phyloP scores from a whole-genome alignment of 2,113 vertebrate species.

The Spea multiplicata region DNA sequence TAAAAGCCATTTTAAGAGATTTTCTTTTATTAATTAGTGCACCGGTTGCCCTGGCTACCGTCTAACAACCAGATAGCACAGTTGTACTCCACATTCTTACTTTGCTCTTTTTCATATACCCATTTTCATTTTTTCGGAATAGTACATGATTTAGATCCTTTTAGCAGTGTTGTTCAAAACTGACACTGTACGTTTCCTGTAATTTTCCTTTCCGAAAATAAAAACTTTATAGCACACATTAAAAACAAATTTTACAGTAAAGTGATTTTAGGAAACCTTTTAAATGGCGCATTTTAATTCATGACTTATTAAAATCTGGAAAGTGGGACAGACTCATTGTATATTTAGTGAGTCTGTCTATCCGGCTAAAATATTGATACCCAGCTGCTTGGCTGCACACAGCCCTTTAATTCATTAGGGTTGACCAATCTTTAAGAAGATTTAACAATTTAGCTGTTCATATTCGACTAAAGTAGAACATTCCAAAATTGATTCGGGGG shows the following conservation, averaged over 20 bases:
- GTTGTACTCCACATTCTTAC: too few relatives aligned
- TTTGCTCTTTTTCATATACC: too few relatives aligned
- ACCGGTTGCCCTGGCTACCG: too few relatives aligned
- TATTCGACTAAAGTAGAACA: too few relatives aligned
- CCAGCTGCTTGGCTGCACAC: conserved; percentile 5
- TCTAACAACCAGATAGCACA: too few relatives aligned
- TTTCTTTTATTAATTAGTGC: too few relatives aligned
- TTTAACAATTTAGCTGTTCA: too few relatives aligned
- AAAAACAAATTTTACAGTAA: background rate
- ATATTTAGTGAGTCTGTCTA: conserved; percentile 23
- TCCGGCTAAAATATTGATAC: conserved; percentile 41
- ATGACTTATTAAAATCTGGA: conserved; percentile 36
- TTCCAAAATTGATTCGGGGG: too few relatives aligned
- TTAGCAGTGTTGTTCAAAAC: background rate
- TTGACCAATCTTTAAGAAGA: background rate
- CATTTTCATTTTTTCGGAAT: too few relatives aligned
- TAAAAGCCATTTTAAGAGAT: too few relatives aligned
- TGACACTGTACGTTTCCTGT: background rate
- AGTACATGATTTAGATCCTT: background rate
- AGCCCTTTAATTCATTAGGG: conserved; percentile 8
- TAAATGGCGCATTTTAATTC: conserved; percentile 23
- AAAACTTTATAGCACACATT: background rate
- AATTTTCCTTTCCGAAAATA: conserved; percentile 6
- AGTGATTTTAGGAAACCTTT: conserved; percentile 4
- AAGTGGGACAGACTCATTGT: conserved; percentile 34